These are phyloP conservation scores for Eubucco bourcierii DNA, from an alignment of 2,113 vertebrate genomes.

Conservation along the genomic window DNA sequence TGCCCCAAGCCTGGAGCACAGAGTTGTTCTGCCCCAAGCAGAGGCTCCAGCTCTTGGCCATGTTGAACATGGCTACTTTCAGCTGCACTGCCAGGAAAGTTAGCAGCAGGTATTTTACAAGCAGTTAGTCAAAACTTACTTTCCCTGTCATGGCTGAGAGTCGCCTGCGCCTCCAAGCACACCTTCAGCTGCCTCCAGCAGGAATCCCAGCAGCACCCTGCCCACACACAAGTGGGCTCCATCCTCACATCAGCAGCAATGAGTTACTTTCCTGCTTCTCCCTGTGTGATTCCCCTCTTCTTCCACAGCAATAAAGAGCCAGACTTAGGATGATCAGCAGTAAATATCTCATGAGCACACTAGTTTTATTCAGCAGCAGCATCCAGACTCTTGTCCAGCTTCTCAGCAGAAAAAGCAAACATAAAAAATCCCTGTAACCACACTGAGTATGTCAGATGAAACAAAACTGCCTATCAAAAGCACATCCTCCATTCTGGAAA, in stretches of 20 bases:
- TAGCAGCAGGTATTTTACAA: background rate
- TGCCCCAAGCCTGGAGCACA: too few species aligned
- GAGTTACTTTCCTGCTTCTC: background rate
- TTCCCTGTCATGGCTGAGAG: background rate
- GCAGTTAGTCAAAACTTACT: background rate
- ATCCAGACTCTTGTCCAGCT: background rate
- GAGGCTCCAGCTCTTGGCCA: too few species aligned
- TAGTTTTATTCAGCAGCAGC: background rate
- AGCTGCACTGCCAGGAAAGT: background rate
- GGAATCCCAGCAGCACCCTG: background rate
- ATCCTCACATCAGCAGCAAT: background rate
- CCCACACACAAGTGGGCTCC: background rate
- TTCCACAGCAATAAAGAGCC: background rate
- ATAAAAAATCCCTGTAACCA: background rate
- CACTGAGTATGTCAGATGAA: background rate
- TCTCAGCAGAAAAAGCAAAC: background rate
- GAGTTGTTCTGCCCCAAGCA: too few species aligned
- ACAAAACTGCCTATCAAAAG: background rate
- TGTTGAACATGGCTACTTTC: background rate
- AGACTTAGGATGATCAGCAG: background rate
- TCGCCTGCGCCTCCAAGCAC: background rate
- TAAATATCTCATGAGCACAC: background rate
- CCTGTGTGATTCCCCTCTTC: background rate
- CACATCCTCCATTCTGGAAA: background rate
- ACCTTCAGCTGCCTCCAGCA: accelerated